phyloP scores from a whole-genome alignment of 2,888 invertebrate species.

The Thyatira batis region DNA sequence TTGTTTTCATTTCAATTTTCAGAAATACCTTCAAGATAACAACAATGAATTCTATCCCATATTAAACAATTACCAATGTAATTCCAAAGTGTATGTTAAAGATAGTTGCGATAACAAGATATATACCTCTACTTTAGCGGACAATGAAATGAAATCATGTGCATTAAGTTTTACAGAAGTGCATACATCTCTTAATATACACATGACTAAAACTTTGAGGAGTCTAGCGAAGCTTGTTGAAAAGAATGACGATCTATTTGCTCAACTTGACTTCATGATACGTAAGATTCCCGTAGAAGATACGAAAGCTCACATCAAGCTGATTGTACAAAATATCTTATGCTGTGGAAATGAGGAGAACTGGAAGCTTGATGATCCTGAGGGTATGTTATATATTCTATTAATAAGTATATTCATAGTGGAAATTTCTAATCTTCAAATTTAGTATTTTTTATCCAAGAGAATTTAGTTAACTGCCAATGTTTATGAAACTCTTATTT shows the following conservation, averaged over 20 bases:
- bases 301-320: slow-evolving; percentile 26
- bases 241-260: neutral
- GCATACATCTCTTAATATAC: neutral
- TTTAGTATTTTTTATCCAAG: too few relatives aligned
- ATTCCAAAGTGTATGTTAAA: neutral
- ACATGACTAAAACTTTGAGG: neutral
- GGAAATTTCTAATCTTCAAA: too few relatives aligned
- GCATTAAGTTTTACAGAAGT: neutral
- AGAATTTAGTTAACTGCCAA: too few relatives aligned
- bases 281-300: slow-evolving; percentile 25
- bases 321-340: slow-evolving; percentile 25
- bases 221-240: neutral
- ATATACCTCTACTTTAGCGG: neutral
- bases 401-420: too few relatives aligned
- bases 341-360: slow-evolving; percentile 14
- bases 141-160: neutral
- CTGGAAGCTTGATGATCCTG: neutral
- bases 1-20: too few relatives aligned
- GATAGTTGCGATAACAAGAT: neutral
- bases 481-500: too few relatives aligned
- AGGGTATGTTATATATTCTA: neutral
- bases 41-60: neutral
- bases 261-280: slow-evolving; percentile 25
- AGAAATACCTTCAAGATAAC: neutral
- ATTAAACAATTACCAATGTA: neutral